Percentiles rank a stretch among this genome's conserved stretches.
Conservation (phyloP, 2,888 invertebrate species). For the Ormyrus pomaceus region DNA sequence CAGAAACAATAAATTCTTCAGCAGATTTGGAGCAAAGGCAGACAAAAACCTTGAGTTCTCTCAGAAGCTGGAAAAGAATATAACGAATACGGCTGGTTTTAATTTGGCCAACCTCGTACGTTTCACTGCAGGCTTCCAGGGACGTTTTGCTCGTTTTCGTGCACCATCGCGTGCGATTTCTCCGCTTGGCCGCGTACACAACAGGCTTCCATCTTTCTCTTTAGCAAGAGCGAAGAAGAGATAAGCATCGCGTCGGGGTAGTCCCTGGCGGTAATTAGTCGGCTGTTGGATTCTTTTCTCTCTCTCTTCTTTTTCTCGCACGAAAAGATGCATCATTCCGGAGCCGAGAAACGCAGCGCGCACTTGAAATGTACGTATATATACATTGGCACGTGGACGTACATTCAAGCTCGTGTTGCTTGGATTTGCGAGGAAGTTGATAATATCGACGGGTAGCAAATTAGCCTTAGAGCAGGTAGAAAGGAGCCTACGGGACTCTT, state of each 20-base stretch:
- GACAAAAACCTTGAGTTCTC: too few relatives aligned
- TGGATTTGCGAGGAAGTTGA: slow-evolving; percentile 27
- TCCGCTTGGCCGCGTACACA: background rate
- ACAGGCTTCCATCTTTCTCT: slow-evolving; percentile 5
- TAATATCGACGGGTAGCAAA: slow-evolving; percentile 49
- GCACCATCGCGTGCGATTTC: background rate
- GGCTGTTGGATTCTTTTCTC: background rate
- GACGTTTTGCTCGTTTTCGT: background rate
- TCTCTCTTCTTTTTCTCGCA: slow-evolving; percentile 32
- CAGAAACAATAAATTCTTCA: too few relatives aligned
- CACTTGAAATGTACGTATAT: background rate
- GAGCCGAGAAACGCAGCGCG: background rate
- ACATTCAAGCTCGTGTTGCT: background rate
- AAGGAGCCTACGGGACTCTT: background rate
- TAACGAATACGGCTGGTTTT: background rate
- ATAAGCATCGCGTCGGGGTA: slow-evolving; percentile 33
- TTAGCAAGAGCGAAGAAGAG: background rate
- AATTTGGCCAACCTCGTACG: background rate
- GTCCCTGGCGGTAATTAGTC: slow-evolving; percentile 45
- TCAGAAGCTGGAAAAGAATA: background rate
- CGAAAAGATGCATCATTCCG: slow-evolving; percentile 34
- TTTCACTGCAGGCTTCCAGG: too few relatives aligned
- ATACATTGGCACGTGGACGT: background rate
- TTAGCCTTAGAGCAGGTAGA: slow-evolving; percentile 38
- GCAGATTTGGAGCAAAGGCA: too few relatives aligned